Evolutionary conservation across 2,888 invertebrate species (phyloP), one percentile per base, ranked within the genome.

Genomic region (Myopa tessellatipennis): DNA sequence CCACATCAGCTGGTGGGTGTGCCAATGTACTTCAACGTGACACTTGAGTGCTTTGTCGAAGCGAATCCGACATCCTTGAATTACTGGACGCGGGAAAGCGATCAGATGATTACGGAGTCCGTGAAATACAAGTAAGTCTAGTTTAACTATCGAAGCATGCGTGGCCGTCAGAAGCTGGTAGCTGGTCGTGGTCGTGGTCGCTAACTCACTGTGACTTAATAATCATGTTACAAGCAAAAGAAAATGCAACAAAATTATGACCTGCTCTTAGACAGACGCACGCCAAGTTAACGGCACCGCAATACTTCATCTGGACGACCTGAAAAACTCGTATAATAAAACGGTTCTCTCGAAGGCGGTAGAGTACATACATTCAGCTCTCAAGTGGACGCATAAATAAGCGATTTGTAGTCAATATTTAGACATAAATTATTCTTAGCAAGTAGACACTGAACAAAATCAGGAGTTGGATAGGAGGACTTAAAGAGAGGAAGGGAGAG

Each of bases 11-110:
- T 96, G 81, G 96, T 97, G 58, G 96, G 96, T 45, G 95, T 95
- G 18, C 95, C 96, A 1, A 90, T 95, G 78, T 94, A 94, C 80
- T 95, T 94, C 88, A 94, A 94, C 83, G 94, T 96, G 12, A 95
- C 95, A 5, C 90, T 97, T 80, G 96, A 96, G 90, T 97, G 97
- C 87, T 94, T 94, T 87, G 95, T 96, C 7, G 97, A 97, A 90
- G 96, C 97, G 3, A 95, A 96, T 90, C 97, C 97, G 4, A 95
- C 95, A 50, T 96, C 97, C 18, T 91, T 97, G 78, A 96, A 96
- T 90, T 96, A 96, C 88, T 96, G 96, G 96, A 95, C 96, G 0
- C 90, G 95, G 79, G 95, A 95, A 86, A 95, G 95, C 84, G 95
- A 95, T 12, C 93, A 95, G 85, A 96, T 96, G 96, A 95, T 96